phyloP scores from a whole-genome alignment of 2,797 vertebrate species.

The Pipistrellus kuhlii region DNA sequence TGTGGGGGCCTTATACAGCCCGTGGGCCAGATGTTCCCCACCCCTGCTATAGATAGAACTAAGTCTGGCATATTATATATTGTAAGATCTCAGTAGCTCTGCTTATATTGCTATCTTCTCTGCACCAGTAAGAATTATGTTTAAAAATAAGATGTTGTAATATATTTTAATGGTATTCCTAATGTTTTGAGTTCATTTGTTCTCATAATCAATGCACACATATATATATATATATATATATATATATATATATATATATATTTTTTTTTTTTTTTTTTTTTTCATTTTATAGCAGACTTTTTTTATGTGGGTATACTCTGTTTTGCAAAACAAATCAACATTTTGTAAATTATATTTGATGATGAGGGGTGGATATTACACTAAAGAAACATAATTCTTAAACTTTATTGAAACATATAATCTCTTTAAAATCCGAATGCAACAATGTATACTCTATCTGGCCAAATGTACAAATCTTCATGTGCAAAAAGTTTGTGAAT shows the following conservation, averaged over 20 bases:
- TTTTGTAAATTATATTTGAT: background rate
- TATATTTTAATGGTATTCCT: background rate
- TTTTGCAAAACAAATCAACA: background rate
- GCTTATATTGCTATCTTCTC: background rate
- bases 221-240: background rate
- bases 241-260: too few relatives aligned
- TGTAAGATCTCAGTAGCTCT: background rate
- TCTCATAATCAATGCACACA: background rate
- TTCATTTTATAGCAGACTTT: constrained; percentile 7
- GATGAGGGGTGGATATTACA: background rate
- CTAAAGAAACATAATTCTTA: background rate
- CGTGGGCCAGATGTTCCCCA: too few relatives aligned
- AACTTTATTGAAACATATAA: background rate
- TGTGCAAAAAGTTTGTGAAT: background rate
- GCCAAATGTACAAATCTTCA: background rate
- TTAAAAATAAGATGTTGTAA: background rate
- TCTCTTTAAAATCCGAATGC: constrained; percentile 24
- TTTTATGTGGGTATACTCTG: background rate
- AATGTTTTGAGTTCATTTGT: background rate
- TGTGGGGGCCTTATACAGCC: too few relatives aligned
- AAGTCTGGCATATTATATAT: background rate
- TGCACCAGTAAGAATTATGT: background rate
- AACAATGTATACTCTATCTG: background rate
- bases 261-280: too few relatives aligned
- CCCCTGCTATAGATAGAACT: background rate